These are phyloP conservation scores for Drosophila neonasuta DNA, from an alignment of 2,888 invertebrate genomes.

Conservation along the genomic window DNA sequence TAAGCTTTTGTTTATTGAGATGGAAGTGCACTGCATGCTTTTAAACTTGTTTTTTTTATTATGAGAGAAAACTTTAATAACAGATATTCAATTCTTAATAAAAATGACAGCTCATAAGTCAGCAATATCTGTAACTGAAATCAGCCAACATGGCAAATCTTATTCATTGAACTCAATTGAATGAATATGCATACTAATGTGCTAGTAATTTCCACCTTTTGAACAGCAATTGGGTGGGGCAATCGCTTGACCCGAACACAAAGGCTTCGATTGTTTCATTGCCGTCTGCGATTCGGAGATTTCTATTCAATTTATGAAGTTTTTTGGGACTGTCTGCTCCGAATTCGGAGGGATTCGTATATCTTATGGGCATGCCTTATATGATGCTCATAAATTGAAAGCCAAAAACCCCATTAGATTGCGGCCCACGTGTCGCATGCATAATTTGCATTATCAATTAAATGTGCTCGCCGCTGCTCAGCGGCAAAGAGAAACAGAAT, in stretches of 20 bases:
- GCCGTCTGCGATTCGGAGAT: slow-evolving; percentile 7
- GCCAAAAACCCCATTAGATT: slow-evolving; percentile 21
- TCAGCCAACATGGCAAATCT: background rate
- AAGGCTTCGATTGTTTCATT: slow-evolving; percentile 29
- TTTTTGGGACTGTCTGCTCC: slow-evolving; percentile 23
- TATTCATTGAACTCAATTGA: slow-evolving; percentile 21
- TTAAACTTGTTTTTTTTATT: too few relatives aligned
- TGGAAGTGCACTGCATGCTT: background rate
- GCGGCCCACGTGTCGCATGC: slow-evolving; percentile 45
- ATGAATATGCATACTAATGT: slow-evolving; percentile 4
- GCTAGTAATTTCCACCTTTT: slow-evolving; percentile 15
- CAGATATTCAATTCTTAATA: too few relatives aligned
- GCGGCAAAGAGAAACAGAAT: background rate
- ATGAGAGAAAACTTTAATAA: too few relatives aligned
- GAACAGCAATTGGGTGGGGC: slow-evolving; percentile 35
- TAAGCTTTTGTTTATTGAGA: background rate
- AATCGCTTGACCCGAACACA: slow-evolving; percentile 45
- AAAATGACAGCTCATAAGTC: background rate
- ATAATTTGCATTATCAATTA: slow-evolving; percentile 25
- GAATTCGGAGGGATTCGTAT: slow-evolving; percentile 5
- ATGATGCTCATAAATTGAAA: slow-evolving; percentile 15
- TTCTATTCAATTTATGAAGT: slow-evolving; percentile 13
- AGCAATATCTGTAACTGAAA: background rate
- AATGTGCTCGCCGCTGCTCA: background rate
- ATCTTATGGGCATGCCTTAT: slow-evolving; percentile 17